Conservation (phyloP, 2,888 invertebrate genomes). For the Acleris holmiana region DNA sequence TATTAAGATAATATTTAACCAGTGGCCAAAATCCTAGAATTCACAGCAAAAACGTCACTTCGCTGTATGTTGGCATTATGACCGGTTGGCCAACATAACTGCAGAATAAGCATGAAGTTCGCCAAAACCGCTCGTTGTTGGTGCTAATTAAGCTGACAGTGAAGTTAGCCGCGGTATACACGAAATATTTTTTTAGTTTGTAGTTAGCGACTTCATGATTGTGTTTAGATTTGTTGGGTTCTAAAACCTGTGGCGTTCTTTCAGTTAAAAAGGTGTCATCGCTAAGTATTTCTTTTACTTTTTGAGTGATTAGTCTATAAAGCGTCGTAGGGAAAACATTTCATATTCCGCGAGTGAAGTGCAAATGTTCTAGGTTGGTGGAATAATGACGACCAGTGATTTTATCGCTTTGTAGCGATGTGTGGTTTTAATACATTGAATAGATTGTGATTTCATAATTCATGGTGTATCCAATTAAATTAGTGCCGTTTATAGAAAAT, state of each 20-base stretch:
- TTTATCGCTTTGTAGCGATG: conserved; percentile 81
- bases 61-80: conserved; percentile 10
- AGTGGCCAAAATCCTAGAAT: conserved; percentile 10
- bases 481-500: conserved; percentile 75
- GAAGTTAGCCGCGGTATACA: conserved; percentile 31
- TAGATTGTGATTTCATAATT: conserved; percentile 78
- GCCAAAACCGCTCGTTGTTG: conserved; percentile 21
- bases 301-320: conserved; percentile 44
- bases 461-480: conserved; percentile 78
- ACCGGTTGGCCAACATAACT: conserved; percentile 20
- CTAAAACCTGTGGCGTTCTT: conserved; percentile 46
- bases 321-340: conserved; percentile 46
- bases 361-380: conserved; percentile 68
- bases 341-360: conserved; percentile 75
- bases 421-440: conserved; percentile 74
- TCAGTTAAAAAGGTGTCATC: conserved; percentile 43
- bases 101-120: conserved; percentile 23
- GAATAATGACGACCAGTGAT: conserved; percentile 73
- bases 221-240: conserved; percentile 54
- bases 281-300: conserved; percentile 43
- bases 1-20: neutral
- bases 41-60: neutral
- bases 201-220: conserved; percentile 31
- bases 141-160: conserved; percentile 21
- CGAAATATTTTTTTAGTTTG: conserved; percentile 39